phyloP scores from a whole-genome alignment of 2,113 vertebrate species.

The Etheostoma spectabile region DNA sequence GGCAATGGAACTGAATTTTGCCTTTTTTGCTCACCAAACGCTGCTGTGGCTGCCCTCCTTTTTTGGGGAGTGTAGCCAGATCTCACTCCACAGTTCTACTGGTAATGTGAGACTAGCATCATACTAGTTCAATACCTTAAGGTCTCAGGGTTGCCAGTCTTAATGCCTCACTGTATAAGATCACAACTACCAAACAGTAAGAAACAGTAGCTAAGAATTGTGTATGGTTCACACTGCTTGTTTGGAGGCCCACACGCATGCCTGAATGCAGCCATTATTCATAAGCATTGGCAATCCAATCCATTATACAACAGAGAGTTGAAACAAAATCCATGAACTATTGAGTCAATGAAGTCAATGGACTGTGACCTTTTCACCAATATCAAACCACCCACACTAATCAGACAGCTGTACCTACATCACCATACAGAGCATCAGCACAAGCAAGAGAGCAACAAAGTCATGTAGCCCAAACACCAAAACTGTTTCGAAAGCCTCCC shows the following conservation, averaged over 20 bases:
- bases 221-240: slow-evolving; percentile 15
- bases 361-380: slow-evolving; percentile 72
- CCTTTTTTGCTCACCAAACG: no score
- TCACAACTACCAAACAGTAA: slow-evolving; percentile 1
- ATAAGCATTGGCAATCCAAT: slow-evolving; percentile 65
- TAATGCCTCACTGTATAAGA: neutral
- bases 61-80: no score
- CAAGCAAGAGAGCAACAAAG: neutral
- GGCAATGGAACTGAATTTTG: no score
- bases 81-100: no score
- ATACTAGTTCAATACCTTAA: neutral
- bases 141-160: neutral
- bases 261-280: slow-evolving; percentile 64
- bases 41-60: no score
- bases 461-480: neutral
- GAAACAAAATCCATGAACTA: slow-evolving; percentile 76
- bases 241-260: slow-evolving; percentile 25
- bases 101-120: no score
- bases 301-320: slow-evolving; percentile 65
- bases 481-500: slow-evolving; percentile 6
- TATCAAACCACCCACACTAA: slow-evolving; percentile 53
- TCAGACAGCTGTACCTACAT: slow-evolving; percentile 50
- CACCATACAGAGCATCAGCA: neutral
- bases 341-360: slow-evolving; percentile 67
- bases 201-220: neutral